Percentiles rank a stretch among this genome's conserved stretches.
phyloP scores from a whole-genome alignment of 2,797 vertebrate genomes.

The Bryconaethiops microstoma region DNA sequence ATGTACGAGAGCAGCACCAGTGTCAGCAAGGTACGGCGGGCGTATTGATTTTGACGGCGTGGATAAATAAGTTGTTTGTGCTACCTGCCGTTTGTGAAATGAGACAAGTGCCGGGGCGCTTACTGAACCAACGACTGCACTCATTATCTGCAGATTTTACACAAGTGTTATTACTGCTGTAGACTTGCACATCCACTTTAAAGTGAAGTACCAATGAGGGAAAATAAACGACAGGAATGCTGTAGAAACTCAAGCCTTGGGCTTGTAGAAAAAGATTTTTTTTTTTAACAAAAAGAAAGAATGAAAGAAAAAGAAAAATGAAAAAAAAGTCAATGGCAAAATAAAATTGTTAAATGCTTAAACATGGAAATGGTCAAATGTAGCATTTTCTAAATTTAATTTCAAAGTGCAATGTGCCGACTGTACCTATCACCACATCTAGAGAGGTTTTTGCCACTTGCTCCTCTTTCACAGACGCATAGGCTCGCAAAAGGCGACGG shows the following conservation, averaged over 20 bases:
- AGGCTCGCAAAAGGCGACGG: slow-evolving; percentile 1
- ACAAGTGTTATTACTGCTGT: background rate
- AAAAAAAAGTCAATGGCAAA: background rate
- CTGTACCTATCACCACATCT: background rate
- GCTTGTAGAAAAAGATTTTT: background rate
- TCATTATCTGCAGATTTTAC: background rate
- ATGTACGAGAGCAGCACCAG: slow-evolving; percentile 29
- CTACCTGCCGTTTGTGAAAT: slow-evolving; percentile 27
- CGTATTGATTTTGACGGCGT: slow-evolving; percentile 44
- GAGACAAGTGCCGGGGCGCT: slow-evolving; percentile 13
- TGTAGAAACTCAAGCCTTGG: background rate
- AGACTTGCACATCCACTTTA: background rate
- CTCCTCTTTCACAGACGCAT: background rate
- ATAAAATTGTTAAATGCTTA: too few relatives aligned
- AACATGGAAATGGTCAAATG: too few relatives aligned
- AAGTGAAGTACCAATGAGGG: background rate
- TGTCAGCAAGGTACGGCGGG: slow-evolving; percentile 23
- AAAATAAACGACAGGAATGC: background rate
- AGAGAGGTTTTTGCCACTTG: background rate
- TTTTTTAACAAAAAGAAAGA: too few relatives aligned
- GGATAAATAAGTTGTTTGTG: slow-evolving; percentile 50
- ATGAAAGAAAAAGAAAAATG: background rate
- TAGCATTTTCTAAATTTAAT: too few relatives aligned
- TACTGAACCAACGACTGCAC: background rate
- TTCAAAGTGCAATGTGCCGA: background rate